phyloP scores from a whole-genome alignment of 1,140 invertebrate species.

The Drosophila novamexicana region DNA sequence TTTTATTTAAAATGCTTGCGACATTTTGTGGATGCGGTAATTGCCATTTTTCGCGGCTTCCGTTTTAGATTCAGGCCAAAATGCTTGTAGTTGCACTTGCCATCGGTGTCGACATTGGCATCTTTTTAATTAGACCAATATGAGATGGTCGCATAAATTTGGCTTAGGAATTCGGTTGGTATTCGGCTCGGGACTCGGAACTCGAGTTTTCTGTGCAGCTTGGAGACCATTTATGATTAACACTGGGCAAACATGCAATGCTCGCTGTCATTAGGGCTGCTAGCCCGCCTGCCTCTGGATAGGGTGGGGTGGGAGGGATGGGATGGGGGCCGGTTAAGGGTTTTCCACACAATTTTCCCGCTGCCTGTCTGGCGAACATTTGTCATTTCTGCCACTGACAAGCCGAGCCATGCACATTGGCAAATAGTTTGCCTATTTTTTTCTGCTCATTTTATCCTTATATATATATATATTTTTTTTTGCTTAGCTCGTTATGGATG shows the following conservation, averaged over 20 bases:
- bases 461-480: neutral
- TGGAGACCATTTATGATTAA: conserved; percentile 72
- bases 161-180: conserved; percentile 17
- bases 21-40: conserved; percentile 44
- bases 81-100: conserved; percentile 26
- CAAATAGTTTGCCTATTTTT: conserved; percentile 71
- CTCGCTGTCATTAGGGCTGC: conserved; percentile 65
- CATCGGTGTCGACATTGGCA: neutral
- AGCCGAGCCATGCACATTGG: conserved; percentile 69
- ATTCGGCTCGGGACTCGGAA: conserved; percentile 9
- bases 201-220: conserved; percentile 17
- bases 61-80: neutral
- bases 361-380: conserved; percentile 77
- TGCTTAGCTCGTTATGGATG: conserved; percentile 57
- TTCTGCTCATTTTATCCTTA: neutral
- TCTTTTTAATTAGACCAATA: conserved; percentile 52
- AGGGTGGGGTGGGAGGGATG: too few relatives aligned
- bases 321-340: neutral
- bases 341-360: conserved; percentile 57
- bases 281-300: neutral
- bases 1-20: conserved; percentile 57
- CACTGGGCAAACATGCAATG: conserved; percentile 76
- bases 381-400: conserved; percentile 74
- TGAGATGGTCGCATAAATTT: conserved; percentile 59
- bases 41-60: conserved; percentile 35